phyloP scores from a whole-genome alignment of 2,888 invertebrate genomes.

The Scelioninae gen. 2 region DNA sequence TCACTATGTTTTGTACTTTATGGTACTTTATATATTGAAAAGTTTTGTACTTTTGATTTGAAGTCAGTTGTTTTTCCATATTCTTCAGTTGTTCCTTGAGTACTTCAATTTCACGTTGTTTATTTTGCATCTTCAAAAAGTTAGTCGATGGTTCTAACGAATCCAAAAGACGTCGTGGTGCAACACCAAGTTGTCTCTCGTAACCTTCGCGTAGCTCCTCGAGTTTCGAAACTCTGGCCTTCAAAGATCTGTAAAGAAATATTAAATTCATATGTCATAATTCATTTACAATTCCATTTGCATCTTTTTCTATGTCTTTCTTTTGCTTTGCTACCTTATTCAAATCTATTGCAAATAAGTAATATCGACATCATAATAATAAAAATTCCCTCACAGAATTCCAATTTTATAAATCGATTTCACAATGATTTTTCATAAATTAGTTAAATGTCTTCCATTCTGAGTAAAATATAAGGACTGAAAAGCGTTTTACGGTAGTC shows the following conservation, averaged over 20 bases:
- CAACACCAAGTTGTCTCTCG: conserved; percentile 74
- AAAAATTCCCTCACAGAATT: no score
- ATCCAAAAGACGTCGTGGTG: conserved; percentile 66
- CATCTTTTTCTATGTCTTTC: background rate
- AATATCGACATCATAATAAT: no score
- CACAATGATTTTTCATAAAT: no score
- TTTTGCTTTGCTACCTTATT: conserved; percentile 22
- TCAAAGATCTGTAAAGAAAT: conserved; percentile 76
- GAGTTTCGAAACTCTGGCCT: conserved; percentile 83
- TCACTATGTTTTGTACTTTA: no score
- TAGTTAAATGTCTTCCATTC: no score
- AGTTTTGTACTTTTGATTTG: conserved; percentile 76
- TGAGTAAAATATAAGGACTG: no score
- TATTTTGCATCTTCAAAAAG: conserved; percentile 66
- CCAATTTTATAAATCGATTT: no score
- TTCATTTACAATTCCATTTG: no score
- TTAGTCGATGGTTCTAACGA: conserved; percentile 60
- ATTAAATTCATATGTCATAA: background rate
- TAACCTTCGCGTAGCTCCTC: conserved; percentile 79
- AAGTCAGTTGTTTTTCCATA: conserved; percentile 79
- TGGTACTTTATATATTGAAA: no score
- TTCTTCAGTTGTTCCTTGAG: conserved; percentile 78
- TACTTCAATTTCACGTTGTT: conserved; percentile 78
- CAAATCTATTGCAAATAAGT: no score
- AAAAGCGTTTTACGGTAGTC: no score